Evolutionary conservation across 2,888 invertebrate species (phyloP), one percentile per base, ranked within the genome.

Genomic region (Tolmerus cingulatus): DNA sequence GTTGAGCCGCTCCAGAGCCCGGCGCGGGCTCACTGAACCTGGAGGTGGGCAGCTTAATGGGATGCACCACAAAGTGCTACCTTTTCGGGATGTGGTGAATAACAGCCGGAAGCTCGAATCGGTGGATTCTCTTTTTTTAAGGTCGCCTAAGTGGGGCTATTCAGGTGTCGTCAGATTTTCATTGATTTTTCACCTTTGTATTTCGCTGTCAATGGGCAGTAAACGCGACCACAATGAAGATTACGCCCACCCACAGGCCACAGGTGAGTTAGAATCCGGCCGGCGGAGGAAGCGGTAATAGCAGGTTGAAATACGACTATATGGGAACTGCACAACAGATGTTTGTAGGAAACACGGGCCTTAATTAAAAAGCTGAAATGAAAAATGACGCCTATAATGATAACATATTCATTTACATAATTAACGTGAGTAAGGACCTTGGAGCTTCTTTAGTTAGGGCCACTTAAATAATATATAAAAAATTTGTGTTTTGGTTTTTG

Each of bases 1-100:
- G 82, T 82, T 66, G 34, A 82, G 37, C 27, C 82, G 82, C n/a
- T 27, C 37, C 23, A 23, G 55, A 55, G 19, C 16, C 8, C 19
- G n/a, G n/a, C 9, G 40, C 19, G 23, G 23, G n/a, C 57, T 19
- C 57, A 30, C 34, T 66, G 82, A 57, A 55, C 30, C n/a, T 57
- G 19, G 34, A 27, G 55, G 82, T 82, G 82, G 82, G 82, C 82
- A 82, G 82, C n/a, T 66, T 82, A 82, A 82, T 82, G 82, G 82
- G 82, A 82, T 82, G n/a, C 57, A 30, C 9, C 66, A 40, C 66
- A 66, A 46, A 66, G 8, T 82, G 82, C 82, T 82, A 82, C 82
- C 82, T 46, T 66, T 82, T 82, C 82, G 27, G 82, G 82, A 82
- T 34, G 27, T 55, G 37, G 19, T 82, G 55, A 57, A 66, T 57